phyloP scores from a whole-genome alignment of 2,797 vertebrate genomes.

The Pelochelys cantorii region DNA sequence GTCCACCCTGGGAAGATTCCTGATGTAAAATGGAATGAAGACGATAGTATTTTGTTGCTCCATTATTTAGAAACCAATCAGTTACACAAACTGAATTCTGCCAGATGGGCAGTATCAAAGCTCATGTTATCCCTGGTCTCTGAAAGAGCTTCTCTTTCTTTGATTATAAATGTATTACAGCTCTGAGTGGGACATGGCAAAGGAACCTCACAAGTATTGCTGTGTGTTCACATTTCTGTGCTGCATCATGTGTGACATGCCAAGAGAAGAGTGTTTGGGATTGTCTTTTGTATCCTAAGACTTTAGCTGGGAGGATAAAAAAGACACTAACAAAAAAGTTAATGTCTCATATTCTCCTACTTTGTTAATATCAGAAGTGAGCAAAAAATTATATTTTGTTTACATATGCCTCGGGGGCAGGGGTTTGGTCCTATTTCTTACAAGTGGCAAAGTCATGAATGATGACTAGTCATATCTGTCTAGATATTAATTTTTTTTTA shows the following conservation, averaged over 20 bases:
- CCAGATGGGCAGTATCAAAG: slow-evolving; percentile 64
- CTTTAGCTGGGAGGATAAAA: not conserved
- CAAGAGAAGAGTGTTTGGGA: not conserved
- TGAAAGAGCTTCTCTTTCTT: slow-evolving; percentile 60
- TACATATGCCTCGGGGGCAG: not conserved
- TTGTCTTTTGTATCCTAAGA: slow-evolving; percentile 5
- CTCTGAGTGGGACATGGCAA: not conserved
- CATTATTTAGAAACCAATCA: slow-evolving; percentile 19
- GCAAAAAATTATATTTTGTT: not conserved
- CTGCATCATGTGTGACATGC: not conserved
- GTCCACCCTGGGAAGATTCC: not conserved
- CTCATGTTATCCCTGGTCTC: slow-evolving; percentile 62
- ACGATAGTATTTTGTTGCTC: not conserved
- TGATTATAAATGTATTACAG: slow-evolving; percentile 24
- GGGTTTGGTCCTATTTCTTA: not conserved
- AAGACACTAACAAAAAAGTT: not conserved
- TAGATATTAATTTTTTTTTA: not conserved
- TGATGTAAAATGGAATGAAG: slow-evolving; percentile 4
- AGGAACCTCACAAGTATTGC: slow-evolving; percentile 31
- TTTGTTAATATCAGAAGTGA: not conserved
- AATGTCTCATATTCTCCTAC: not conserved
- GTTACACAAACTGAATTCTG: slow-evolving; percentile 43
- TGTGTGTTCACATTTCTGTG: slow-evolving; percentile 27
- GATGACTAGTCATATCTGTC: not conserved
- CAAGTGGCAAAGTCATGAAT: fast-evolving